Conservation (phyloP, 2,113 vertebrate species). For the Notothenia rossii region DNA sequence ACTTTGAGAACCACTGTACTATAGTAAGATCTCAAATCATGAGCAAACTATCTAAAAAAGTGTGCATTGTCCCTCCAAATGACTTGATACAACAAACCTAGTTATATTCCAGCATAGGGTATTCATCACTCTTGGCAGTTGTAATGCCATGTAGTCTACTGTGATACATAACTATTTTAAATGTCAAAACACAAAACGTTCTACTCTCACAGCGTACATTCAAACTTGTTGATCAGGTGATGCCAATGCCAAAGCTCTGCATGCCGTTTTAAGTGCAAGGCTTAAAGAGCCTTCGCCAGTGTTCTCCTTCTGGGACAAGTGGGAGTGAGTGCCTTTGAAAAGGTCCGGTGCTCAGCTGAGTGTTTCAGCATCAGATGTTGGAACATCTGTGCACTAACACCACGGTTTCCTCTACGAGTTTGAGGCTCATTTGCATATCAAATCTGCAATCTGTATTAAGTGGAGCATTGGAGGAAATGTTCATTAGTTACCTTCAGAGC, state of each 20-base stretch:
- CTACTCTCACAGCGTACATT: not conserved
- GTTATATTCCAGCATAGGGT: too few relatives aligned
- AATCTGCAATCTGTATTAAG: not conserved
- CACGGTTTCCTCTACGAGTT: not conserved
- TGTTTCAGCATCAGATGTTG: not conserved
- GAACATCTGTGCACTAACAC: not conserved
- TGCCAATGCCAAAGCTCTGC: not conserved
- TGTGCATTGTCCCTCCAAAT: too few relatives aligned
- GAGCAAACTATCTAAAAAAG: too few relatives aligned
- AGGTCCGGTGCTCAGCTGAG: not conserved
- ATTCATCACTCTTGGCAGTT: too few relatives aligned
- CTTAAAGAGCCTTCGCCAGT: not conserved
- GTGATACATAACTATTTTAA: not conserved
- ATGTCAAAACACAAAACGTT: not conserved
- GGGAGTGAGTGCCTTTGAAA: not conserved
- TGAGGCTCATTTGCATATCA: not conserved
- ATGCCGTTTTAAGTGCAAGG: not conserved
- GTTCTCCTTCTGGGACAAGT: not conserved
- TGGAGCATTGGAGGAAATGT: not conserved
- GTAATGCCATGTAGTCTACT: too few relatives aligned
- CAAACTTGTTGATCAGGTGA: not conserved
- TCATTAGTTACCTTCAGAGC: conserved; percentile 90
- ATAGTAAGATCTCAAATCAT: too few relatives aligned
- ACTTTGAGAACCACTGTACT: too few relatives aligned
- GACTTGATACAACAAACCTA: too few relatives aligned